Percentiles rank a stretch among this genome's conserved stretches.
These are phyloP conservation scores for Bombus haemorrhoidalis DNA, from an alignment of 1,140 invertebrate species.

Conservation along the genomic window DNA sequence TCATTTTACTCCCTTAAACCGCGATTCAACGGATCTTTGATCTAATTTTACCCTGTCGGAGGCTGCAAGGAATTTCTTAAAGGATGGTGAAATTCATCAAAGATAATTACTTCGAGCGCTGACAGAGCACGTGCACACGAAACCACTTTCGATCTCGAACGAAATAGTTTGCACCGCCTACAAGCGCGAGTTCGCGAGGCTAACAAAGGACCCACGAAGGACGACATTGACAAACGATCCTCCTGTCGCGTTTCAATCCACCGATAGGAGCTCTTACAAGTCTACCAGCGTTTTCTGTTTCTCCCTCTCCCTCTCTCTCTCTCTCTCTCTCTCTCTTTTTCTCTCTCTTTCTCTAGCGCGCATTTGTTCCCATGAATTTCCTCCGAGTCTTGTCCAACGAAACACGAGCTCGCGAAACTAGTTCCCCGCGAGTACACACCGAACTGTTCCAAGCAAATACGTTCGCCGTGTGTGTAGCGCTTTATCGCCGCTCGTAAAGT, in stretches of 20 bases:
- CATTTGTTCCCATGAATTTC: slow-evolving; percentile 38
- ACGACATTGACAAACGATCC: slow-evolving; percentile 67
- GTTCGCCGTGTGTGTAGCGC: background rate
- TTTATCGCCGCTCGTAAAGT: slow-evolving; percentile 30
- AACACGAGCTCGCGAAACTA: background rate
- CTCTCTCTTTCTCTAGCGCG: background rate
- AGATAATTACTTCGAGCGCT: background rate
- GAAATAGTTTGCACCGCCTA: slow-evolving; percentile 12
- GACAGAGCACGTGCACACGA: slow-evolving; percentile 1
- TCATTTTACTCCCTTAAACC: no score
- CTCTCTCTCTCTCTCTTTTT: slow-evolving; percentile 30
- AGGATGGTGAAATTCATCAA: background rate
- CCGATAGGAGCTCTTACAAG: slow-evolving; percentile 49
- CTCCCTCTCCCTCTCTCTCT: slow-evolving; percentile 4
- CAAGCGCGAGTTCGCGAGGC: slow-evolving; percentile 40
- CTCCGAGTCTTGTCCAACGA: slow-evolving; percentile 3
- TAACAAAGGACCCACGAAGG: slow-evolving; percentile 55
- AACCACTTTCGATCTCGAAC: slow-evolving; percentile 14
- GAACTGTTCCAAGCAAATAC: background rate
- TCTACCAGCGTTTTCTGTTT: slow-evolving; percentile 34
- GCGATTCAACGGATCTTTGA: background rate
- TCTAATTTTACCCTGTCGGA: background rate
- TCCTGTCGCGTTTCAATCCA: slow-evolving; percentile 56
- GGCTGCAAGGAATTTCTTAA: background rate
- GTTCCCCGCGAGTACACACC: slow-evolving; percentile 3